Percentiles rank a stretch among this genome's conserved stretches.
phyloP scores from a whole-genome alignment of 92 coral and sea anemone species.

The Chrysogorgia sp. region DNA sequence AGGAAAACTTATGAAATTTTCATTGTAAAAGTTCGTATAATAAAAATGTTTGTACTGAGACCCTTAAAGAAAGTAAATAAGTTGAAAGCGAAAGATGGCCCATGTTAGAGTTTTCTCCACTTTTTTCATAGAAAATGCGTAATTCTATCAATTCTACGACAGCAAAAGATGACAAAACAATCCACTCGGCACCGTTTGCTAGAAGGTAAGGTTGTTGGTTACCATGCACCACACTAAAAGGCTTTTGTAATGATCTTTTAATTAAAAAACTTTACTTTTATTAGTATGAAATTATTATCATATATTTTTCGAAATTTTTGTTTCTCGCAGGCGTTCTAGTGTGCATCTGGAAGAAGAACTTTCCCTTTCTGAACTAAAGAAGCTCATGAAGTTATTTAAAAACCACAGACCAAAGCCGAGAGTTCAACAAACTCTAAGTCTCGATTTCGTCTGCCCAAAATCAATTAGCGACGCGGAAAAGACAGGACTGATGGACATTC shows the following conservation, averaged over 20 bases:
- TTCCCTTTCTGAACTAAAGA: slow-evolving; percentile 75
- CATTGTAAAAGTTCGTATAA: too few relatives aligned
- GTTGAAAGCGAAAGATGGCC: too few relatives aligned
- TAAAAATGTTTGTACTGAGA: too few relatives aligned
- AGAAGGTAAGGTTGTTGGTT: background rate
- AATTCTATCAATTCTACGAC: background rate
- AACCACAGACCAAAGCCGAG: slow-evolving; percentile 48
- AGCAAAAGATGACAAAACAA: background rate
- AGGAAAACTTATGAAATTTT: too few relatives aligned
- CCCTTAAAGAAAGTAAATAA: too few relatives aligned
- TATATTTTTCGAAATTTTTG: background rate
- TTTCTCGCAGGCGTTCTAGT: slow-evolving; percentile 35
- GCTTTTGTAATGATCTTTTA: too few relatives aligned
- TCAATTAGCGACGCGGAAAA: slow-evolving; percentile 44
- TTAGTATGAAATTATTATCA: too few relatives aligned
- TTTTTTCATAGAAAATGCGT: background rate
- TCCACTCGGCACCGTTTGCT: too few relatives aligned
- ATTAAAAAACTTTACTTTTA: too few relatives aligned
- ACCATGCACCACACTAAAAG: too few relatives aligned
- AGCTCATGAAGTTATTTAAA: slow-evolving; percentile 84
- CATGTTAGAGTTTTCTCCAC: background rate
- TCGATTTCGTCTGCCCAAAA: background rate
- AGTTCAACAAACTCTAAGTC: background rate
- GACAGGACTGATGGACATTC: slow-evolving; percentile 80
- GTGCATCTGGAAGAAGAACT: slow-evolving; percentile 84